These are phyloP conservation scores for Hypomecis atomaria DNA, from an alignment of 2,888 invertebrate species.

Conservation along the genomic window DNA sequence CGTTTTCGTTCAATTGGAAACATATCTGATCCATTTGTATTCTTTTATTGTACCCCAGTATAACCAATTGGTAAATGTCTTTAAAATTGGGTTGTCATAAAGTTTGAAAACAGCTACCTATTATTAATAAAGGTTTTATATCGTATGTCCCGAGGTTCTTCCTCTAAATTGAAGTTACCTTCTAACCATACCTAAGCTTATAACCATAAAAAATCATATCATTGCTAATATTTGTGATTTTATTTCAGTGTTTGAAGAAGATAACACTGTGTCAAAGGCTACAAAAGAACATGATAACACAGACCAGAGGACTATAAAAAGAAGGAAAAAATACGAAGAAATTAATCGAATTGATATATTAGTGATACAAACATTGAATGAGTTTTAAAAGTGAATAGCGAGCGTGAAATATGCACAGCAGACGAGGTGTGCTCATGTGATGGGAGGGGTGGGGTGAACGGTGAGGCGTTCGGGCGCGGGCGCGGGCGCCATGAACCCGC, in stretches of 20 bases:
- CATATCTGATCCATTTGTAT: slow-evolving; percentile 4
- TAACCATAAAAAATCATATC: not conserved
- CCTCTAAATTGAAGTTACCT: not conserved
- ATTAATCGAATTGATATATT: slow-evolving; percentile 31
- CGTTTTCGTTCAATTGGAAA: slow-evolving; percentile 17
- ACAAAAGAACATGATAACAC: slow-evolving; percentile 34
- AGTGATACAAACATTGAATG: slow-evolving; percentile 47
- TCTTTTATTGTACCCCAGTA: not conserved
- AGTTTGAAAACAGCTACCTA: slow-evolving; percentile 23
- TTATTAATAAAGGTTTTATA: not conserved
- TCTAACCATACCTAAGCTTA: not conserved
- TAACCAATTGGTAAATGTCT: slow-evolving; percentile 5
- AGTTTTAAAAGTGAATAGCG: slow-evolving; percentile 58
- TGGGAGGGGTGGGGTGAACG: slow-evolving; percentile 83
- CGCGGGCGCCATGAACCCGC: slow-evolving; percentile 87
- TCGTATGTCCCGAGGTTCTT: not conserved
- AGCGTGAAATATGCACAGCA: slow-evolving; percentile 59
- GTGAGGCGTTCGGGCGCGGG: slow-evolving; percentile 83
- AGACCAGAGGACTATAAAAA: slow-evolving; percentile 40
- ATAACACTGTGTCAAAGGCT: slow-evolving; percentile 13
- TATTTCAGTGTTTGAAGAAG: slow-evolving; percentile 26
- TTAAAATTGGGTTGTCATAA: slow-evolving; percentile 18
- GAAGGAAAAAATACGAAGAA: slow-evolving; percentile 27
- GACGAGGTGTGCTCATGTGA: slow-evolving; percentile 72
- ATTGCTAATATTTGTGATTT: slow-evolving; percentile 4